Evolutionary conservation across 2,888 invertebrate species (phyloP).

Genomic region (Parnassius orleans): DNA sequence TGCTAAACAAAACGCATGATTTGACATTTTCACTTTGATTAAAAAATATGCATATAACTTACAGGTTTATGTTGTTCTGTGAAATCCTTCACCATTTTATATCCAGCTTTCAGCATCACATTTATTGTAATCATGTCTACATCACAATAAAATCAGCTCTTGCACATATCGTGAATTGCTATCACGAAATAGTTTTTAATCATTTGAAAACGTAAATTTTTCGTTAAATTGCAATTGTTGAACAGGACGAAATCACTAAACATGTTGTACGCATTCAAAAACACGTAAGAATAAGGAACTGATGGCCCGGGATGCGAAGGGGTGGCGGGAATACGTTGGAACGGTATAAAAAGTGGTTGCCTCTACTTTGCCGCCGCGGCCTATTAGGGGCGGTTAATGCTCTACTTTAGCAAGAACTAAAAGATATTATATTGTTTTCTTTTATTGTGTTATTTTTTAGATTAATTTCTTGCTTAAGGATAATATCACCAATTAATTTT

Average conservation of each 20-base stretch:
- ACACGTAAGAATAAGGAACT: slow-evolving; percentile 70
- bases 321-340: slow-evolving; percentile 73
- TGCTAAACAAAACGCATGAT: background rate
- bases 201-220: slow-evolving; percentile 4
- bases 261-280: slow-evolving; percentile 58
- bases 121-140: slow-evolving; percentile 63
- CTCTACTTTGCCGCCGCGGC: slow-evolving; percentile 55
- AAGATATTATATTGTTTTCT: slow-evolving; percentile 4
- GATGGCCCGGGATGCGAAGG: slow-evolving; percentile 58
- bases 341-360: slow-evolving; percentile 72
- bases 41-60: slow-evolving; percentile 42
- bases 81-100: slow-evolving; percentile 71
- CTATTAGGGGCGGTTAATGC: slow-evolving; percentile 49
- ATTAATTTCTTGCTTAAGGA: too few species aligned
- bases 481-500: too few species aligned
- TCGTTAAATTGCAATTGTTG: slow-evolving; percentile 10
- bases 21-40: slow-evolving; percentile 12
- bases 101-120: slow-evolving; percentile 70
- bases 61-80: slow-evolving; percentile 66
- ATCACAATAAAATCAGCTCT: background rate
- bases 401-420: slow-evolving; percentile 51
- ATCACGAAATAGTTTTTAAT: slow-evolving; percentile 1
- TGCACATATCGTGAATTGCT: background rate
- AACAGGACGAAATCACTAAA: slow-evolving; percentile 40
- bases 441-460: too few species aligned